Evolutionary conservation across 2,888 invertebrate genomes (phyloP).

Genomic region (Watsonalla cultraria): DNA sequence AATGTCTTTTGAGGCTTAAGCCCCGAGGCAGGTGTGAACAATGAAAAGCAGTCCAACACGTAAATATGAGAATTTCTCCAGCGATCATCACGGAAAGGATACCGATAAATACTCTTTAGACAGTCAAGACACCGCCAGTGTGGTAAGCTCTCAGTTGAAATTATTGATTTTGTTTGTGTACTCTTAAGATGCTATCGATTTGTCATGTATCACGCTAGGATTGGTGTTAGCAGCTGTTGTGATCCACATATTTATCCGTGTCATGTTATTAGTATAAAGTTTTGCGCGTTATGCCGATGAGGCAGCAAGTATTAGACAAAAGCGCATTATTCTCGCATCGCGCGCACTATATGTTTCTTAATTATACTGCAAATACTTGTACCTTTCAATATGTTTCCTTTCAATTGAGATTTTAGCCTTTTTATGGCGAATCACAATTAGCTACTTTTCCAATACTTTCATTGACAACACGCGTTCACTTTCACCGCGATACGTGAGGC

Average conservation of each 20-base stretch:
- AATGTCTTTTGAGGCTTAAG: slow-evolving; percentile 67
- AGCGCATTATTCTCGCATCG: neutral
- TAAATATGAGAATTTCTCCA: slow-evolving; percentile 73
- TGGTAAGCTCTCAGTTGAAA: slow-evolving; percentile 63
- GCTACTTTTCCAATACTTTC: neutral
- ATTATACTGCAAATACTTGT: slow-evolving; percentile 4
- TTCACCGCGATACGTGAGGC: slow-evolving; percentile 13
- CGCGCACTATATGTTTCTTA: slow-evolving; percentile 42
- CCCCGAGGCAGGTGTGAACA: slow-evolving; percentile 56
- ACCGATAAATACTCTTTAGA: slow-evolving; percentile 73
- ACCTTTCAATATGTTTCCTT: neutral
- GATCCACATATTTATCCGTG: neutral
- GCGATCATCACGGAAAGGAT: slow-evolving; percentile 68
- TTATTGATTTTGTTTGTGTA: slow-evolving; percentile 74
- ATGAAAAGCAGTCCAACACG: slow-evolving; percentile 75
- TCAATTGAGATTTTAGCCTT: neutral
- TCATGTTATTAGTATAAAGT: too few relatives aligned
- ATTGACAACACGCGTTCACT: slow-evolving; percentile 9
- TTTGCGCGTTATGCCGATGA: too few relatives aligned
- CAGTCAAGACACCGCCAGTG: slow-evolving; percentile 75
- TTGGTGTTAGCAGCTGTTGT: slow-evolving; percentile 19
- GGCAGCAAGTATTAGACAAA: neutral
- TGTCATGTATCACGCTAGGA: slow-evolving; percentile 33
- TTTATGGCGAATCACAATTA: neutral
- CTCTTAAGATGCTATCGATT: slow-evolving; percentile 64